Percentiles rank a stretch among this genome's conserved stretches.
phyloP scores from a whole-genome alignment of 2,888 invertebrate species.

The Harpagoxenus sublaevis region DNA sequence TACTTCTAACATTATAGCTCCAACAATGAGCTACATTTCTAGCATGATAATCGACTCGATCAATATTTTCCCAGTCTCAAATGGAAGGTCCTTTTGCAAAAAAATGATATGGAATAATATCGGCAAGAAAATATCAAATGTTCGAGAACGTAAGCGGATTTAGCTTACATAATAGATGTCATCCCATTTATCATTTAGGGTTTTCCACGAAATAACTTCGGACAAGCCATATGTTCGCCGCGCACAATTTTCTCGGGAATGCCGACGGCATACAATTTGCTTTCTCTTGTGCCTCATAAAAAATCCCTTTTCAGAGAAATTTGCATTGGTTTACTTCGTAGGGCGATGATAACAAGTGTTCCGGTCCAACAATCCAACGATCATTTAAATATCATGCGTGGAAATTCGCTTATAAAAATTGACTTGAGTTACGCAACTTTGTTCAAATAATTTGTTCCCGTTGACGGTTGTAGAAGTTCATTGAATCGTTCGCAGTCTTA shows the following conservation, averaged over 20 bases:
- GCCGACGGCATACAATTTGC: conserved; percentile 10
- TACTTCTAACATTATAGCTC: not conserved
- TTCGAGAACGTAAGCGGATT: conserved; percentile 1
- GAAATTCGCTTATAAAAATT: conserved; percentile 9
- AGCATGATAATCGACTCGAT: not conserved
- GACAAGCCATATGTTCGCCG: conserved; percentile 15
- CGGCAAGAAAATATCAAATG: not conserved
- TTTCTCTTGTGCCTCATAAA: not conserved
- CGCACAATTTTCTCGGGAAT: conserved; percentile 34
- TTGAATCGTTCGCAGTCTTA: not conserved
- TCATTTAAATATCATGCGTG: not conserved
- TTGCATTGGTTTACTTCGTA: not conserved
- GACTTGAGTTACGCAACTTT: conserved; percentile 2
- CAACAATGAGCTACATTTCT: not conserved
- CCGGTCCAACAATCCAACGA: not conserved
- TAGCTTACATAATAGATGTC: conserved; percentile 31
- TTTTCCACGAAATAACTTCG: conserved; percentile 4
- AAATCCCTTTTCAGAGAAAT: not conserved
- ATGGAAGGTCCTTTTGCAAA: not conserved
- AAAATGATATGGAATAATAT: conserved; percentile 19
- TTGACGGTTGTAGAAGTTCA: not conserved
- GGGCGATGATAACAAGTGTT: not conserved
- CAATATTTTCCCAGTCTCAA: not conserved
- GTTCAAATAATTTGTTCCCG: not conserved
- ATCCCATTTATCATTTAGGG: conserved; percentile 35